A percentile compares a stretch with the other conserved stretches of the same genome.
These are phyloP conservation scores for Apaloderma vittatum DNA, from an alignment of 2,113 vertebrate species.

Conservation along the genomic window DNA sequence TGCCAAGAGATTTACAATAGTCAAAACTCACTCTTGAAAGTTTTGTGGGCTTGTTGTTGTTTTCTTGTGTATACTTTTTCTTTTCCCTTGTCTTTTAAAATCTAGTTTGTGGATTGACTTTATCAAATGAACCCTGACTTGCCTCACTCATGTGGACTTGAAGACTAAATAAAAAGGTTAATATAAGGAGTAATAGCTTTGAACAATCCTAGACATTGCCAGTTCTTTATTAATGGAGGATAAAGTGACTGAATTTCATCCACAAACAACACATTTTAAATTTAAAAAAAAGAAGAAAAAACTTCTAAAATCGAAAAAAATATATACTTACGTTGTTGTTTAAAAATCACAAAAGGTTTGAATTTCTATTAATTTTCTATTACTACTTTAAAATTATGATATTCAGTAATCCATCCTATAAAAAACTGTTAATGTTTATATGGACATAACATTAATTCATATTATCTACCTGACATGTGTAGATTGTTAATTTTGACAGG, in stretches of 20 bases:
- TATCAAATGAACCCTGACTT: not conserved
- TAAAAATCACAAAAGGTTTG: not conserved
- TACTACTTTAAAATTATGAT: not conserved
- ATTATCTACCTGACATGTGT: not conserved
- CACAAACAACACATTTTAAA: not conserved
- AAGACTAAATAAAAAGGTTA: not conserved
- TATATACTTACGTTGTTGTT: accelerated
- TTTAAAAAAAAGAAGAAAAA: not conserved
- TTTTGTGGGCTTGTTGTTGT: not conserved
- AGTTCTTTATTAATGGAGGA: not conserved
- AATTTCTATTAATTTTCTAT: not conserved
- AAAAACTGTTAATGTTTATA: not conserved
- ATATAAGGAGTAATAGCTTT: not conserved
- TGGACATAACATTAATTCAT: not conserved
- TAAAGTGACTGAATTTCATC: not conserved
- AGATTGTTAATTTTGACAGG: not conserved
- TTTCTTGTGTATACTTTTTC: not conserved
- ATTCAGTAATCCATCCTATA: not conserved
- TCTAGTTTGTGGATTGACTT: not conserved
- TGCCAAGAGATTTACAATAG: not conserved
- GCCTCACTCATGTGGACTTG: not conserved
- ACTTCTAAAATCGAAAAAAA: not conserved
- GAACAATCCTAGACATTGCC: not conserved
- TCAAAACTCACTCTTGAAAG: not conserved
- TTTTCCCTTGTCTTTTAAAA: not conserved